Conservation (phyloP, 2,888 invertebrate species). For the Philaethria dido region DNA sequence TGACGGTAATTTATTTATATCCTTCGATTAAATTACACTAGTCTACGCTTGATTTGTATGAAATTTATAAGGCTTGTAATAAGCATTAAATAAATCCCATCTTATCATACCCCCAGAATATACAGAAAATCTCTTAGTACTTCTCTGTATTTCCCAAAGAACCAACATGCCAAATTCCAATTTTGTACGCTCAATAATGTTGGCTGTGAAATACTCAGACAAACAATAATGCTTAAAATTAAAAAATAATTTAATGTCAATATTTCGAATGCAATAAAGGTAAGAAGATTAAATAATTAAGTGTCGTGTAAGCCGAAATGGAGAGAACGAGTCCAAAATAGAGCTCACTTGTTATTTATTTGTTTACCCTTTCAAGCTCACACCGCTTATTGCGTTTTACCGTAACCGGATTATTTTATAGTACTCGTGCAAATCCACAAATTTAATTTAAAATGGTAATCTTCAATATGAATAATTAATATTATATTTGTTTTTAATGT, state of each 20-base stretch:
- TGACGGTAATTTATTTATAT: background rate
- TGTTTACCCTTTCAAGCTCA: constrained; percentile 64
- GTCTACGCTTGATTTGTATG: background rate
- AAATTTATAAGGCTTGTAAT: background rate
- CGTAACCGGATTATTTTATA: constrained; percentile 44
- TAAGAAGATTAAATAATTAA: constrained; percentile 22
- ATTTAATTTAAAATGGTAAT: constrained; percentile 12
- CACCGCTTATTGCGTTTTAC: constrained; percentile 55
- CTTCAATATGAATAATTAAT: constrained; percentile 10
- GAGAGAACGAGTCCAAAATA: constrained; percentile 53
- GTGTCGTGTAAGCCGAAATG: constrained; percentile 48
- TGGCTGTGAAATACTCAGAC: too few relatives aligned
- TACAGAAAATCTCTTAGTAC: too few relatives aligned
- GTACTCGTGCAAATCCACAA: constrained; percentile 6
- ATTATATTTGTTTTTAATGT: background rate
- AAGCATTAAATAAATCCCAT: background rate
- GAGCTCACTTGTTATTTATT: constrained; percentile 57
- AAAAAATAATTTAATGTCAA: background rate
- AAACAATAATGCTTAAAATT: too few relatives aligned
- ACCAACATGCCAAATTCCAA: too few relatives aligned
- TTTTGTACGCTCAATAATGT: too few relatives aligned
- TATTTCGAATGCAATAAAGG: background rate
- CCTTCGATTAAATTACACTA: background rate
- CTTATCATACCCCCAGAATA: too few relatives aligned
- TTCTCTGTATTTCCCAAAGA: too few relatives aligned